phyloP scores from a whole-genome alignment of 2,888 invertebrate genomes.

The Clepsis dumicolana region DNA sequence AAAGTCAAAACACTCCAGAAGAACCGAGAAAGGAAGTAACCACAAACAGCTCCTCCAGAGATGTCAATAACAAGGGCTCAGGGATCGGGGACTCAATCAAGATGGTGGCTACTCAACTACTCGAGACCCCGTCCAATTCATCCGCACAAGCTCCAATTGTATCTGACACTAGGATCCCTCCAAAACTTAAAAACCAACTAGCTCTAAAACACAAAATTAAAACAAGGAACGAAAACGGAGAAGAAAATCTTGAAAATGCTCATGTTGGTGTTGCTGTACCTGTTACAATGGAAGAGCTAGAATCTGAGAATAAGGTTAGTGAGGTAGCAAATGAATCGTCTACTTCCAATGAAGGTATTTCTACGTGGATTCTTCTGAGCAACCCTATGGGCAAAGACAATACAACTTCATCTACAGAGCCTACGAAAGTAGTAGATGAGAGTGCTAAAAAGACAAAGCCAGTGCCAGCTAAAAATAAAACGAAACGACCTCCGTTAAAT shows the following conservation, averaged over 20 bases:
- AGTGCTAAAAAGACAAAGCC: slow-evolving; percentile 70
- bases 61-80: slow-evolving; percentile 74
- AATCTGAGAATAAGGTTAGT: slow-evolving; percentile 81
- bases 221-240: slow-evolving; percentile 71
- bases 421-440: slow-evolving; percentile 70
- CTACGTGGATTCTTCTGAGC: slow-evolving; percentile 92
- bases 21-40: slow-evolving; percentile 43
- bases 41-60: slow-evolving; percentile 62
- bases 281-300: slow-evolving; percentile 87
- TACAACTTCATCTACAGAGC: slow-evolving; percentile 67
- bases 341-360: slow-evolving; percentile 89
- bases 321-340: slow-evolving; percentile 68
- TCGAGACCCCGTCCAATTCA: slow-evolving; percentile 75
- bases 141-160: slow-evolving; percentile 73
- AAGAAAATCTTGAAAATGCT: slow-evolving; percentile 76
- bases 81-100: slow-evolving; percentile 86
- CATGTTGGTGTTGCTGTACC: slow-evolving; percentile 90
- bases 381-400: slow-evolving; percentile 70
- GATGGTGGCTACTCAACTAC: slow-evolving; percentile 85
- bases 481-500: slow-evolving; percentile 70
- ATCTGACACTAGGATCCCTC: slow-evolving; percentile 87
- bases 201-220: slow-evolving; percentile 74
- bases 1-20: slow-evolving; percentile 43
- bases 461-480: slow-evolving; percentile 65
- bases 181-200: slow-evolving; percentile 86